Evolutionary conservation across 2,113 vertebrate species (phyloP).

Genomic region (Charina bottae): DNA sequence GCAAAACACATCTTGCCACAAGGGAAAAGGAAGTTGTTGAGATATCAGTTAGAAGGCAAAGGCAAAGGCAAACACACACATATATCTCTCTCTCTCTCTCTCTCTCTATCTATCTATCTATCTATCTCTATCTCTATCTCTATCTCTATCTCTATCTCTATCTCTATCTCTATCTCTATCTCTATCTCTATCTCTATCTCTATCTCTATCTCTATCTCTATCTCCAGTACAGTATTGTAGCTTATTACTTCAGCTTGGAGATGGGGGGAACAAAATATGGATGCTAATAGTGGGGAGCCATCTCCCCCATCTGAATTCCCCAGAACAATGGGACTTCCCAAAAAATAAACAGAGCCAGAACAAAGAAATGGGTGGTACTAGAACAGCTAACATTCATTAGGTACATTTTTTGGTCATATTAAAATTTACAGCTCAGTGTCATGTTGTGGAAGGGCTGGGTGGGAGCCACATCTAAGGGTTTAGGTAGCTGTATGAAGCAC

Average conservation of each 20-base stretch:
- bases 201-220: neutral
- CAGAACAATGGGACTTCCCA: neutral
- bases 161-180: neutral
- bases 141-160: neutral
- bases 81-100: too few species aligned
- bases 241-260: neutral
- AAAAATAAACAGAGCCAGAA: neutral
- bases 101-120: too few species aligned
- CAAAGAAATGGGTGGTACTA: neutral
- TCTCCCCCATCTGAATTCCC: neutral
- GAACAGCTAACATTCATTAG: neutral
- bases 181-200: neutral
- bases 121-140: neutral
- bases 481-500: neutral
- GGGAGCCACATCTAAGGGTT: neutral
- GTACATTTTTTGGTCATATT: neutral
- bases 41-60: slow-evolving; percentile 15
- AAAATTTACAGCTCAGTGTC: neutral
- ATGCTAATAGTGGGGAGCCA: neutral
- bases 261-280: neutral
- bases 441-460: neutral
- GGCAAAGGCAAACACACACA: neutral
- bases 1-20: neutral
- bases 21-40: neutral
- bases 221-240: neutral